Percentiles rank a stretch among this genome's conserved stretches.
Conservation (phyloP, 2,113 vertebrate genomes). For the Morone chrysops region DNA sequence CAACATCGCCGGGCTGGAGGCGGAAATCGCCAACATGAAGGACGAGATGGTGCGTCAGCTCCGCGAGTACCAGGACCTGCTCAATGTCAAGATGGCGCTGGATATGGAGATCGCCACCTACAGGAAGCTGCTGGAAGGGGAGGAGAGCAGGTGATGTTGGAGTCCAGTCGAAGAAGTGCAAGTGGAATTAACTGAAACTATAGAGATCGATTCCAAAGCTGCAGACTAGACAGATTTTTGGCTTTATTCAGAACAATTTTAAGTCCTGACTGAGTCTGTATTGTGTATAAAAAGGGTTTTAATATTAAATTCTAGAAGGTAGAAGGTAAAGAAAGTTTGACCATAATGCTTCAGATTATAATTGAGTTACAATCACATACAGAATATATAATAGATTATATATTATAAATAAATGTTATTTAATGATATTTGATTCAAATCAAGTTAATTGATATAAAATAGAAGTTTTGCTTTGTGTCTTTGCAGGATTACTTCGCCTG, state of each 20-base stretch:
- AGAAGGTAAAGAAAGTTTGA: not conserved
- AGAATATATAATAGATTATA: too few relatives aligned
- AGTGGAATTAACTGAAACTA: not conserved
- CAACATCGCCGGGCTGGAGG: conserved; percentile 90
- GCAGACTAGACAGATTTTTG: too few relatives aligned
- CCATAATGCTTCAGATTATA: not conserved
- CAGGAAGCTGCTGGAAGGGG: conserved; percentile 96
- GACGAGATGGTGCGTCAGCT: conserved; percentile 96
- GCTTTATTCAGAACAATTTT: too few relatives aligned
- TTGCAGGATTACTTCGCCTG: conserved; percentile 91
- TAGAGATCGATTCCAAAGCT: too few relatives aligned
- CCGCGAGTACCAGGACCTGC: conserved; percentile 95
- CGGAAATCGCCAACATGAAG: conserved; percentile 94
- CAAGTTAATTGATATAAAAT: too few relatives aligned
- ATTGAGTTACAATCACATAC: too few relatives aligned
- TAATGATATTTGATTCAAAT: not conserved
- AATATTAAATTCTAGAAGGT: not conserved
- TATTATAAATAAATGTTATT: too few relatives aligned
- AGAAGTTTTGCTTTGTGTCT: not conserved
- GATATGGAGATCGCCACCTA: conserved; percentile 97
- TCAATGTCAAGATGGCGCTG: conserved; percentile 96
- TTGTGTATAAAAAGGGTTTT: not conserved
- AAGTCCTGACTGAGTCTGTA: too few relatives aligned
- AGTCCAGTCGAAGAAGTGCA: not conserved
- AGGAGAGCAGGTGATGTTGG: conserved; percentile 90